Conservation (phyloP, 1,140 invertebrate genomes). For the Contarinia nasturtii region DNA sequence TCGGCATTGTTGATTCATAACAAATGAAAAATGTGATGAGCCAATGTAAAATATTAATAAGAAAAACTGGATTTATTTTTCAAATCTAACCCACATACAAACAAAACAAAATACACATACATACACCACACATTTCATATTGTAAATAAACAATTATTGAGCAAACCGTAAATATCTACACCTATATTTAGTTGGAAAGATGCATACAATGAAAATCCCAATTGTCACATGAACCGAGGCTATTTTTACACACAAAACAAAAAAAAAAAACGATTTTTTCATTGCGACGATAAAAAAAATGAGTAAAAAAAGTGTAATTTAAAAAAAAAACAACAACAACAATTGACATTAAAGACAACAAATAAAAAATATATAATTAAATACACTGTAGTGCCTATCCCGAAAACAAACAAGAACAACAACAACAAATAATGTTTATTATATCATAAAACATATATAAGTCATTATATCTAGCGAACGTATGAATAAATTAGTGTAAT, state of each 20-base stretch:
- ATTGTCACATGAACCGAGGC: no score
- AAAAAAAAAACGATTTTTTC: neutral
- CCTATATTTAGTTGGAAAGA: neutral
- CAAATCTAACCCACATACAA: neutral
- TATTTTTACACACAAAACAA: neutral
- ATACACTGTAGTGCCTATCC: slow-evolving; percentile 21
- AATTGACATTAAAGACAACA: neutral
- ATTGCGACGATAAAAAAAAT: neutral
- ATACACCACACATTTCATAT: neutral
- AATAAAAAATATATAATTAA: slow-evolving; percentile 1
- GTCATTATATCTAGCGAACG: no score
- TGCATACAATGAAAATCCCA: neutral
- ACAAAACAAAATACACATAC: neutral
- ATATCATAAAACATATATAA: no score
- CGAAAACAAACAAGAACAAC: slow-evolving; percentile 8
- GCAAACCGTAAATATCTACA: neutral
- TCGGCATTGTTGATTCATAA: neutral
- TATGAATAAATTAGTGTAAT: no score
- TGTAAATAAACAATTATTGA: neutral
- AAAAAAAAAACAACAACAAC: neutral
- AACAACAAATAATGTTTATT: neutral
- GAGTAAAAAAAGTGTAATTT: neutral
- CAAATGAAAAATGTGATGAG: neutral
- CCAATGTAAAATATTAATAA: neutral
- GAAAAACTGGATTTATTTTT: neutral